Conservation (phyloP, 2,888 invertebrate genomes). For the Neoitamus cyanurus region DNA sequence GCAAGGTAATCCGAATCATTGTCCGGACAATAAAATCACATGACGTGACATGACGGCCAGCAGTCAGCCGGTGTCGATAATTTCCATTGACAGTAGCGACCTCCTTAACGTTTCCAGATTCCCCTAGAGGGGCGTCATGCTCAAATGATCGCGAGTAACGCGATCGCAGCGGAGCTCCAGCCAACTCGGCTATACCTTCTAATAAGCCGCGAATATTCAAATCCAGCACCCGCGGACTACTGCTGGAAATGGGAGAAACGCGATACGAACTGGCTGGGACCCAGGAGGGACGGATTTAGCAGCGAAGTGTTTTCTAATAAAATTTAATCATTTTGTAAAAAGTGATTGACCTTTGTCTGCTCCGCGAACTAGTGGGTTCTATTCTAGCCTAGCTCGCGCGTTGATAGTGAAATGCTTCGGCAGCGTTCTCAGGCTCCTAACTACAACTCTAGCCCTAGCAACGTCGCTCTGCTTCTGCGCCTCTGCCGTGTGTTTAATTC, state of each 20-base stretch:
- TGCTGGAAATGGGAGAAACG: neutral
- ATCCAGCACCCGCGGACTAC: neutral
- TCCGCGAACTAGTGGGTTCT: neutral
- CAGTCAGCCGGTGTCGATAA: slow-evolving; percentile 40
- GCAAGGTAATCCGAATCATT: slow-evolving; percentile 43
- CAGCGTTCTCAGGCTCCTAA: slow-evolving; percentile 31
- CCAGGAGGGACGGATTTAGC: neutral
- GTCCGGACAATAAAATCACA: slow-evolving; percentile 34
- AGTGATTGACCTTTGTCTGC: slow-evolving; percentile 47
- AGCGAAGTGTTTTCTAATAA: slow-evolving; percentile 44
- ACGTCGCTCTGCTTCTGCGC: slow-evolving; percentile 3
- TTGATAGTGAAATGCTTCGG: slow-evolving; percentile 36
- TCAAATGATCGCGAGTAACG: slow-evolving; percentile 34
- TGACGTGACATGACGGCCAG: slow-evolving; percentile 35
- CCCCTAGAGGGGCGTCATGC: slow-evolving; percentile 11
- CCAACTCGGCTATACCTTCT: slow-evolving; percentile 14
- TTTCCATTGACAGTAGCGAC: slow-evolving; percentile 43
- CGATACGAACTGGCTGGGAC: neutral
- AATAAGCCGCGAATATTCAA: slow-evolving; percentile 37
- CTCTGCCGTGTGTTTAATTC: neutral
- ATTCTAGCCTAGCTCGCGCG: neutral
- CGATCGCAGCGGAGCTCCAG: neutral
- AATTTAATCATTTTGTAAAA: slow-evolving; percentile 47
- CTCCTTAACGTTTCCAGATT: slow-evolving; percentile 27
- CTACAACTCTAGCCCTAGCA: slow-evolving; percentile 16